These are phyloP conservation scores for Brachyrhaphis roseni DNA, from an alignment of 2,797 vertebrate genomes.

Conservation along the genomic window DNA sequence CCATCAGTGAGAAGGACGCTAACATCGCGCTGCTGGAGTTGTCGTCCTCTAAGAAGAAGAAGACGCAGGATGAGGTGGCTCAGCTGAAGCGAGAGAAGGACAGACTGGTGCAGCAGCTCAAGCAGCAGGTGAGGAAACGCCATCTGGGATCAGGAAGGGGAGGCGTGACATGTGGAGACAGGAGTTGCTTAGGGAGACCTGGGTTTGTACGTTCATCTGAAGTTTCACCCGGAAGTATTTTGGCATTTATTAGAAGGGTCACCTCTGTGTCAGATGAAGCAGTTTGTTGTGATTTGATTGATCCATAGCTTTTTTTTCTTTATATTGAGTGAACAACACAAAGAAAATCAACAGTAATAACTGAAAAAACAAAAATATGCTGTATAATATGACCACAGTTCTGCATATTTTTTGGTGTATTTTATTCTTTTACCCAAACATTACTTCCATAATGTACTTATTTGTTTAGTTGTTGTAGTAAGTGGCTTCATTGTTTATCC, in stretches of 20 bases:
- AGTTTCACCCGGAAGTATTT: neutral
- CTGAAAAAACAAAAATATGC: neutral
- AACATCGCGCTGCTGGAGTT: constrained; percentile 97
- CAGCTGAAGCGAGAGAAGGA: constrained; percentile 97
- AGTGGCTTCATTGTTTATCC: neutral
- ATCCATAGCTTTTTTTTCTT: neutral
- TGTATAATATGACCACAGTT: neutral
- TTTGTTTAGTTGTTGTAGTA: neutral
- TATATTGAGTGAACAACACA: neutral
- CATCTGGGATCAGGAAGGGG: neutral
- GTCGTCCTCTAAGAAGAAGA: constrained; percentile 97
- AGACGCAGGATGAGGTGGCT: constrained; percentile 97
- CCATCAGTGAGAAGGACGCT: constrained; percentile 98
- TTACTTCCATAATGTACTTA: neutral
- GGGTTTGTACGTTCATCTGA: neutral
- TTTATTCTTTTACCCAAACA: neutral
- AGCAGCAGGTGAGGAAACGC: constrained; percentile 88
- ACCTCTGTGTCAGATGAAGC: neutral
- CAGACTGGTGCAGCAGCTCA: constrained; percentile 95
- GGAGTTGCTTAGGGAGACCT: neutral
- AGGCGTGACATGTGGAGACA: neutral
- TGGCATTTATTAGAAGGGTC: neutral
- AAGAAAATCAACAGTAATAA: neutral
- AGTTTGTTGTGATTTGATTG: neutral
- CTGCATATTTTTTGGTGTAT: neutral